A percentile compares a stretch with the other conserved stretches of the same genome.
phyloP scores from a whole-genome alignment of 2,113 vertebrate species.

The Coryphaenoides rupestris region DNA sequence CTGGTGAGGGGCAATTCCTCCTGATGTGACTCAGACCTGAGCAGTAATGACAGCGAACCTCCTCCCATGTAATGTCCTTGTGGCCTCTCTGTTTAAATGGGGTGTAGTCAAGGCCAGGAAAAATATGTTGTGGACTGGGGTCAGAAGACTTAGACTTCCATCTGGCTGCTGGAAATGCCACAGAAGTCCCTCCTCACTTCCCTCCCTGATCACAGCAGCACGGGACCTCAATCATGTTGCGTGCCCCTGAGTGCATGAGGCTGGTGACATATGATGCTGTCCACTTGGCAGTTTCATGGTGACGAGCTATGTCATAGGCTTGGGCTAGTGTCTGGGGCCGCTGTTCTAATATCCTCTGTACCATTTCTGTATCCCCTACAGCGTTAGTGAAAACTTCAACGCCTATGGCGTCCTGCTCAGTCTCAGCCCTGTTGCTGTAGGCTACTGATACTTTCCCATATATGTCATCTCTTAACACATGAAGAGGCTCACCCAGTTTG shows the following conservation, averaged over 20 bases:
- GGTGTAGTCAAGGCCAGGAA: no score
- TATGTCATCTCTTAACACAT: no score
- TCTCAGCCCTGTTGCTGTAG: no score
- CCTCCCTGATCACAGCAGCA: neutral
- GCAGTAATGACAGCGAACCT: slow-evolving; percentile 28
- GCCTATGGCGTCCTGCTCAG: no score
- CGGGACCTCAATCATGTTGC: neutral
- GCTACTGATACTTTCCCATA: no score
- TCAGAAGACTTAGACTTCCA: neutral
- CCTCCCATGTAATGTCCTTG: slow-evolving; percentile 5
- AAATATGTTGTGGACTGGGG: no score
- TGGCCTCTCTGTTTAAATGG: neutral
- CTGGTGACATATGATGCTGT: slow-evolving; percentile 17
- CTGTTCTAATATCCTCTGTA: slow-evolving; percentile 32
- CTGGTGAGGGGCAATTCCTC: slow-evolving; percentile 12
- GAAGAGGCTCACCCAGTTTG: no score
- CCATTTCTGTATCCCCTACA: slow-evolving; percentile 16
- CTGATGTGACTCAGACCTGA: no score
- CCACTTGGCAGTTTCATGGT: slow-evolving; percentile 16
- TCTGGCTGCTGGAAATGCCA: neutral
- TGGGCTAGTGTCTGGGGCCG: slow-evolving; percentile 20
- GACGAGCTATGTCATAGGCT: slow-evolving; percentile 22
- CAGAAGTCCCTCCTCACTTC: no score
- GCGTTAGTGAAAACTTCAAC: slow-evolving; percentile 36
- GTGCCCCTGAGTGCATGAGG: slow-evolving; percentile 5